Evolutionary conservation across 2,888 invertebrate species (phyloP).

Genomic region (Crossocerus cetratus): DNA sequence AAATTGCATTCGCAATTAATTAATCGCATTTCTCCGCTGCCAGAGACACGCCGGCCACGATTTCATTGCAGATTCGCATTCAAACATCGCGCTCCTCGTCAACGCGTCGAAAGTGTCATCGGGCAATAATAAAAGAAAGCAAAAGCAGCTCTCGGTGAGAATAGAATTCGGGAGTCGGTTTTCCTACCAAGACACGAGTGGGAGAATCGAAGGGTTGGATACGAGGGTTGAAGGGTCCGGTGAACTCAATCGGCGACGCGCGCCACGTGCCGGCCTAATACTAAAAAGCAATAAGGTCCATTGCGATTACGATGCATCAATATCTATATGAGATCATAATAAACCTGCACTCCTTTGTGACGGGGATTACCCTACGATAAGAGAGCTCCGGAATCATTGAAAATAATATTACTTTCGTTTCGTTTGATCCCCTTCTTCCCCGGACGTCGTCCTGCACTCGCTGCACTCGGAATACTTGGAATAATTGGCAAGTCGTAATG

Average conservation of each 20-base stretch:
- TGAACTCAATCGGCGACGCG: slow-evolving; percentile 29
- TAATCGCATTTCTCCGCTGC: too few relatives aligned
- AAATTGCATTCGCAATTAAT: too few relatives aligned
- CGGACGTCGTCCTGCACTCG: neutral
- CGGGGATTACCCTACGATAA: slow-evolving; percentile 31
- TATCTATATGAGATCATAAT: slow-evolving; percentile 71
- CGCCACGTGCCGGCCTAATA: slow-evolving; percentile 70
- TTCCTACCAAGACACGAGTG: slow-evolving; percentile 24
- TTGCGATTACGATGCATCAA: slow-evolving; percentile 62
- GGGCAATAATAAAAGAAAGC: too few relatives aligned
- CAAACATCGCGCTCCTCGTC: too few relatives aligned
- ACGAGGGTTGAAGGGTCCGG: slow-evolving; percentile 23
- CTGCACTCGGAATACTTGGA: neutral
- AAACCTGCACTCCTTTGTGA: slow-evolving; percentile 56
- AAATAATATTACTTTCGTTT: slow-evolving; percentile 26
- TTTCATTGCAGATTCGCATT: too few relatives aligned
- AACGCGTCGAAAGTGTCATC: too few relatives aligned
- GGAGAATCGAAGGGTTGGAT: slow-evolving; percentile 17
- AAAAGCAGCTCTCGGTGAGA: neutral
- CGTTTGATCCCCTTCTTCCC: slow-evolving; percentile 39
- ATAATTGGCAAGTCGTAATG: neutral
- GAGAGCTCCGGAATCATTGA: slow-evolving; percentile 18
- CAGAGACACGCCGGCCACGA: too few relatives aligned
- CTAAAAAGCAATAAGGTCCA: slow-evolving; percentile 72
- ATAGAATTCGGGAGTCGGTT: neutral